Percentiles rank a stretch among this genome's conserved stretches.
Evolutionary conservation across 2,113 vertebrate genomes (phyloP).

Genomic region (Aramus guarauna): DNA sequence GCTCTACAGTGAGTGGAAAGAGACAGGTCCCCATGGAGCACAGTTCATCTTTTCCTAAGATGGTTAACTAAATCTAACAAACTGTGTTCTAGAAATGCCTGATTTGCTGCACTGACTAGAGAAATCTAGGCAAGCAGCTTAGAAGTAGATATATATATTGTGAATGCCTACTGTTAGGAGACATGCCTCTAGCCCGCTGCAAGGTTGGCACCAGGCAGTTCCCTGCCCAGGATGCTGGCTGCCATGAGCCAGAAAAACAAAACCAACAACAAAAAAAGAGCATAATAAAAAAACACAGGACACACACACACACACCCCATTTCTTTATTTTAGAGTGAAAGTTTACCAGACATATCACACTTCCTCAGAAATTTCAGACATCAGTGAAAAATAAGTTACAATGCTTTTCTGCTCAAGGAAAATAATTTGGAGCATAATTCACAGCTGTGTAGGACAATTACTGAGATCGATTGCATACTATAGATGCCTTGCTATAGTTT

Average conservation of each 20-base stretch:
- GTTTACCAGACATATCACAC: background rate
- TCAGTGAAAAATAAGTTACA: constrained; percentile 49
- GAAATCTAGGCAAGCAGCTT: background rate
- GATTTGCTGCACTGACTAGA: background rate
- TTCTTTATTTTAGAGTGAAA: background rate
- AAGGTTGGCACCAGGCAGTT: background rate
- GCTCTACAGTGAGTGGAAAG: background rate
- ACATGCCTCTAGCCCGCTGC: background rate
- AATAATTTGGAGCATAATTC: constrained; percentile 63
- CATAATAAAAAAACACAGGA: too few relatives aligned
- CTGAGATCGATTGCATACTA: constrained; percentile 29
- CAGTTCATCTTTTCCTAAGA: background rate
- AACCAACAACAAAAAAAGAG: background rate
- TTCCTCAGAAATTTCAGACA: constrained; percentile 32
- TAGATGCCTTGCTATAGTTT: constrained; percentile 3
- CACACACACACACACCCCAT: too few relatives aligned
- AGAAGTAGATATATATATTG: background rate
- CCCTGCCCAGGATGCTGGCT: background rate
- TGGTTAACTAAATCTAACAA: background rate
- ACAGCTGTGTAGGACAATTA: constrained; percentile 53
- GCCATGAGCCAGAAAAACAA: background rate
- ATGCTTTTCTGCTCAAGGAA: constrained; percentile 30
- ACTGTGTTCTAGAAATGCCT: background rate
- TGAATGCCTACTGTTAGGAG: background rate
- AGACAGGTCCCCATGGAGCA: background rate